Evolutionary conservation across 1,140 invertebrate genomes (phyloP), one percentile per base, ranked within the genome.

Genomic region (Magallana ariakensis): DNA sequence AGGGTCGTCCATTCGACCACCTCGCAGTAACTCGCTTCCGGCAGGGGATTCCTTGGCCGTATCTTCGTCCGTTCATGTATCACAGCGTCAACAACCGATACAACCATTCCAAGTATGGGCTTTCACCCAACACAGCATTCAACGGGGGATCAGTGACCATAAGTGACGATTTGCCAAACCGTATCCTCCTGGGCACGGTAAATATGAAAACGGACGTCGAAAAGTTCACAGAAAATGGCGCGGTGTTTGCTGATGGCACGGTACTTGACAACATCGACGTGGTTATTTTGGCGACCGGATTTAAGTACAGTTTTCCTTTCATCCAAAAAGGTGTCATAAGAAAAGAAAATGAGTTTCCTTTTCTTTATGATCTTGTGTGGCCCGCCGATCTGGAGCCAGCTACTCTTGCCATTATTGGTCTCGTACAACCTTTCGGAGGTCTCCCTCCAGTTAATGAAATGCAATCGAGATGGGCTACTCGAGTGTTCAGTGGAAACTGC

Each of bases 121-220:
- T 91, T 2, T 80, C 89, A 10, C 89, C 90, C 3, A 90, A 90
- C 81, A 87, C 83, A 58, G 86, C 85, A 60, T 90, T 90, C 80
- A 87, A 89, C 8, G 86, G 87, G 0, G 90, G 88, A 19, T 83
- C 66, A 22, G 88, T 89, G 10, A 91, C 90, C n/a, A 88, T 96
- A 5, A 96, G 96, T 87, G 95, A 96, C 88, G 94, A 95, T 6
- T 89, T 96, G 7, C 93, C 95, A 5, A 95, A 96, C 90, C 88
- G 95, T 22, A 94, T 96, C 13, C 89, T 95, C 13, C 90, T 92
- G 54, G 95, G 95, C 3, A 91, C 92, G 8, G 94, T 96, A 57
- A 90, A 90, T 10, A 90, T 95, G n/a, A 94, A 94, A 84, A 91
- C 91, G 11, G 91, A 94, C 87, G 90, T 95, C 26, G 83, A 85